Conservation (phyloP, 2,113 vertebrate species). For the Indicator maculatus region DNA sequence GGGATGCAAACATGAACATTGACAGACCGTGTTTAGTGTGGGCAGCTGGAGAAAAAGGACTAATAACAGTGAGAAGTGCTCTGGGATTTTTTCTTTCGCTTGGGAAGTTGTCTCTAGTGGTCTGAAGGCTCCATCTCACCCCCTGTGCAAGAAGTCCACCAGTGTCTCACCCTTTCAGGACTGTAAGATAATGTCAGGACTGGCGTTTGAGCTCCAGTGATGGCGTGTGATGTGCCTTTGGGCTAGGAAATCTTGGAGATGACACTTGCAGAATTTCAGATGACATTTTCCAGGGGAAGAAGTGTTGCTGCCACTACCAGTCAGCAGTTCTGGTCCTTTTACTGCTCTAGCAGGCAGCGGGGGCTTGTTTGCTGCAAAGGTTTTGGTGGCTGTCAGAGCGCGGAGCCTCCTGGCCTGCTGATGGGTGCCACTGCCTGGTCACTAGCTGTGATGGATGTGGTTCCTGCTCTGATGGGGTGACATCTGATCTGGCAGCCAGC, state of each 20-base stretch:
- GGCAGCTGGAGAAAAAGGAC: background rate
- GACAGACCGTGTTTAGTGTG: background rate
- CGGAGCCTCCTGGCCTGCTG: background rate
- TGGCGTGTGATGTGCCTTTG: constrained; percentile 33
- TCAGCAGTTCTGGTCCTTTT: constrained; percentile 70
- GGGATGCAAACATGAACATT: background rate
- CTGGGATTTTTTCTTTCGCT: background rate
- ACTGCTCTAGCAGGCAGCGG: constrained; percentile 23
- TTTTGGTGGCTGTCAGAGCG: constrained; percentile 46
- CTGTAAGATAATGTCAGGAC: background rate
- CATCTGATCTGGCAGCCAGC: constrained; percentile 4
- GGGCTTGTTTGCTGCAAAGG: constrained; percentile 18
- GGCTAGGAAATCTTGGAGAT: constrained; percentile 30
- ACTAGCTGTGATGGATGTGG: background rate
- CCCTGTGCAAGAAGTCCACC: background rate
- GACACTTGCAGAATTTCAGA: constrained; percentile 52
- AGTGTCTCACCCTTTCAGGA: background rate
- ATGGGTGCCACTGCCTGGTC: constrained; percentile 23
- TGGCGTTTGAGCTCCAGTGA: background rate
- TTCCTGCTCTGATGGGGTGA: constrained; percentile 38
- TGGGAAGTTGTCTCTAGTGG: background rate
- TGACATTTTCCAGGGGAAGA: constrained; percentile 62
- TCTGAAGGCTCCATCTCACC: background rate
- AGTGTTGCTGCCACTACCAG: constrained; percentile 71
- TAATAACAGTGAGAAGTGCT: background rate